Conservation (phyloP, 2,113 vertebrate species). For the Ellobius talpinus region DNA sequence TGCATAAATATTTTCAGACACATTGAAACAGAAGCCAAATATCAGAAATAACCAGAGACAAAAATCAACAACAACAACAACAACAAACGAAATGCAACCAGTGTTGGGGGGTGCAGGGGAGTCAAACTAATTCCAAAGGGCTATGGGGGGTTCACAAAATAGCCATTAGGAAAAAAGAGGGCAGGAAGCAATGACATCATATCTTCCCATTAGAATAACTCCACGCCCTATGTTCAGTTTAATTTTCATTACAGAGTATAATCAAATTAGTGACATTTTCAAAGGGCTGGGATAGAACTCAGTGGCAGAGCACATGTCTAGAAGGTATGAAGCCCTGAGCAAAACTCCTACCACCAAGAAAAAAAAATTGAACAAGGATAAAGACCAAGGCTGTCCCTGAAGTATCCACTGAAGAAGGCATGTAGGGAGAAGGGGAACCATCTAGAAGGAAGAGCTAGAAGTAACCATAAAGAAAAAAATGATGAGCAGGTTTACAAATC, state of each 20-base stretch:
- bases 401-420: neutral
- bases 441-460: neutral
- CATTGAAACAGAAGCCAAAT: neutral
- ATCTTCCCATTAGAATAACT: neutral
- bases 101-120: neutral
- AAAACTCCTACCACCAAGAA: neutral
- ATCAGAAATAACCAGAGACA: neutral
- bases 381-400: neutral
- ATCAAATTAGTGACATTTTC: slow-evolving; percentile 21
- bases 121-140: neutral
- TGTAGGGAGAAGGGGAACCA: neutral
- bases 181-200: neutral
- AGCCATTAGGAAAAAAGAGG: neutral
- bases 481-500: neutral
- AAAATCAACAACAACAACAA: too few relatives aligned
- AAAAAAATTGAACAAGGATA: neutral
- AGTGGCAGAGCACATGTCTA: neutral
- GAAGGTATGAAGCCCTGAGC: neutral
- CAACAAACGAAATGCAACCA: neutral
- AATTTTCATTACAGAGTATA: slow-evolving; percentile 8
- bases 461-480: neutral
- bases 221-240: neutral
- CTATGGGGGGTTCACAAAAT: neutral
- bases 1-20: neutral
- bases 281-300: neutral